Conservation (phyloP, 2,797 vertebrate genomes). For the Dermochelys coriacea region DNA sequence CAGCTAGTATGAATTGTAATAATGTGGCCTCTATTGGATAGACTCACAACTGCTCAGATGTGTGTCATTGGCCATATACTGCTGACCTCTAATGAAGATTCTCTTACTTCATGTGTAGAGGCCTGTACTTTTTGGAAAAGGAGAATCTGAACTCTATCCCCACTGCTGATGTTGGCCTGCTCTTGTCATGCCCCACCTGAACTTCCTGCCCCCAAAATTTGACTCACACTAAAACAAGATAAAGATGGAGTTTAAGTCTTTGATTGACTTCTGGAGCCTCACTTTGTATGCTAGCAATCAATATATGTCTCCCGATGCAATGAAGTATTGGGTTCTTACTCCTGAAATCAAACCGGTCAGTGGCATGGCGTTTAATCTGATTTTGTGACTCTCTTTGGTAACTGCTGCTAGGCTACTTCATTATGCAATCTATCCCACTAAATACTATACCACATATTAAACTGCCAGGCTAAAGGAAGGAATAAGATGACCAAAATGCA, state of each 20-base stretch:
- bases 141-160: not conserved
- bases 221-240: not conserved
- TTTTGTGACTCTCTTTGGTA: conserved; percentile 50
- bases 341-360: conserved; percentile 47
- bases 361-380: conserved; percentile 36
- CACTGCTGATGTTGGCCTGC: not conserved
- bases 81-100: not conserved
- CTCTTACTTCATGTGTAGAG: not conserved
- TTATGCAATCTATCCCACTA: conserved; percentile 15
- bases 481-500: conserved; percentile 41
- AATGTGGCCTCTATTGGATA: not conserved
- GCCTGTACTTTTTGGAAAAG: not conserved
- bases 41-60: not conserved
- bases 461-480: conserved; percentile 56
- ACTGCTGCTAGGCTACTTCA: conserved; percentile 52
- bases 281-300: not conserved
- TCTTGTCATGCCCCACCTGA: not conserved
- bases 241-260: not conserved
- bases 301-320: not conserved
- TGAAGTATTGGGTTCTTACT: conserved; percentile 7
- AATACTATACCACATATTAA: conserved; percentile 58
- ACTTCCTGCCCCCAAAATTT: not conserved
- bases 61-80: not conserved
- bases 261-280: not conserved
- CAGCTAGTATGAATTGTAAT: not conserved